Percentiles rank a stretch among this genome's conserved stretches.
These are phyloP conservation scores for Acleris sparsana DNA, from an alignment of 2,888 invertebrate species.

Conservation along the genomic window DNA sequence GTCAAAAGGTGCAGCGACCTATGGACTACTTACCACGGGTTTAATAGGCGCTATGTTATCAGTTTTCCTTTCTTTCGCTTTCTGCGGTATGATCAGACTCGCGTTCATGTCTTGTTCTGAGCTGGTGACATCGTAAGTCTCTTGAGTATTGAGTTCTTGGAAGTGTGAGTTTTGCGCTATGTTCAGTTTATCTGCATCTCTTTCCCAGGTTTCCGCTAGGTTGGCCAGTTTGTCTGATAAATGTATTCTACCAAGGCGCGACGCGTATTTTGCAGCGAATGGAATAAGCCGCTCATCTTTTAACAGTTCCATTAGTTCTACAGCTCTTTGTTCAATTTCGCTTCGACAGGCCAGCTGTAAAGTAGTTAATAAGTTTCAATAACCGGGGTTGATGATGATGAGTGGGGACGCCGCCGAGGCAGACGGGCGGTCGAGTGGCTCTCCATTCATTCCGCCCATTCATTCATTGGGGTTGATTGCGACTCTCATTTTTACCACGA, in stretches of 20 bases:
- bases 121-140: slow-evolving; percentile 68
- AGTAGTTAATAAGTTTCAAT: slow-evolving; percentile 21
- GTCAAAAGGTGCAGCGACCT: too few species aligned
- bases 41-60: slow-evolving; percentile 66
- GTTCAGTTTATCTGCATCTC: slow-evolving; percentile 59
- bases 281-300: slow-evolving; percentile 90
- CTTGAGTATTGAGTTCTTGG: slow-evolving; percentile 66
- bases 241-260: slow-evolving; percentile 88
- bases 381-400: too few species aligned
- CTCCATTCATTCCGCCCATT: too few species aligned
- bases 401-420: too few species aligned
- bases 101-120: slow-evolving; percentile 65
- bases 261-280: slow-evolving; percentile 94
- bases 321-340: slow-evolving; percentile 92
- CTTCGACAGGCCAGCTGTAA: slow-evolving; percentile 91
- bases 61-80: slow-evolving; percentile 61
- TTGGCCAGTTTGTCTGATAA: slow-evolving; percentile 90
- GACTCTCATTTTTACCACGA: too few species aligned
- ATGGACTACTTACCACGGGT: slow-evolving; percentile 64
- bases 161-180: slow-evolving; percentile 65
- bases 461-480: too few species aligned
- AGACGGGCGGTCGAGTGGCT: too few species aligned
- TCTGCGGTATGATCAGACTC: slow-evolving; percentile 75
- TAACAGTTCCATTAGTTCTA: slow-evolving; percentile 93
- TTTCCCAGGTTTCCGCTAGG: slow-evolving; percentile 77